Percentiles rank a stretch among this genome's conserved stretches.
Conservation (phyloP, 2,113 vertebrate species). For the Empidonax alnorum region DNA sequence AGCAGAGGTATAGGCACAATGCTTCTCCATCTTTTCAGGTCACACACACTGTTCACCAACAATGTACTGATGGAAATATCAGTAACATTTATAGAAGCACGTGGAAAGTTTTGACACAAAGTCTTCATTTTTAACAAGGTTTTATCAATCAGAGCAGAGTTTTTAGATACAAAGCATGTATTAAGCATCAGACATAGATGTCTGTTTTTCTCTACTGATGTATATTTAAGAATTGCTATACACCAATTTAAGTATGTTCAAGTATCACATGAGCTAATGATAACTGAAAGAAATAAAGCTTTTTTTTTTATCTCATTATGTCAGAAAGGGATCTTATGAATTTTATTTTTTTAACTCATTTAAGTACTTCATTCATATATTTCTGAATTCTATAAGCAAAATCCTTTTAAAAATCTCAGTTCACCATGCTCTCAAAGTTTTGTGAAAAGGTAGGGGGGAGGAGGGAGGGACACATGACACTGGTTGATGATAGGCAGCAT, state of each 20-base stretch:
- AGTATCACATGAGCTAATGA: neutral
- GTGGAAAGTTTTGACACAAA: neutral
- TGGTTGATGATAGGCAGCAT: accelerated
- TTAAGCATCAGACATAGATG: neutral
- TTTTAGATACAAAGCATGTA: neutral
- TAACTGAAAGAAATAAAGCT: neutral
- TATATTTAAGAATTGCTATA: neutral
- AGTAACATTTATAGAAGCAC: neutral
- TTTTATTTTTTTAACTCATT: neutral
- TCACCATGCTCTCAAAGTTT: neutral
- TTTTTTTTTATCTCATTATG: neutral
- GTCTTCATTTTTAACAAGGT: neutral
- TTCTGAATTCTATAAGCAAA: neutral
- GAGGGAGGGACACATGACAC: neutral
- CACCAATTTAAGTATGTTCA: neutral
- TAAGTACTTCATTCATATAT: neutral
- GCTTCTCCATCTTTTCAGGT: neutral
- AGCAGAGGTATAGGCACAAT: neutral
- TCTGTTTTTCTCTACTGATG: neutral
- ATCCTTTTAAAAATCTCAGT: neutral
- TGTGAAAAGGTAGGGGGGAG: neutral
- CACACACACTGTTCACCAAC: neutral
- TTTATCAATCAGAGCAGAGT: neutral
- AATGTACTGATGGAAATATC: neutral
- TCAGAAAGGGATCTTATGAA: neutral